These are phyloP conservation scores for fruit fly (Drosophila melanogaster) DNA, from an alignment of 1,140 invertebrate genomes.

Conservation along the genomic window DNA sequence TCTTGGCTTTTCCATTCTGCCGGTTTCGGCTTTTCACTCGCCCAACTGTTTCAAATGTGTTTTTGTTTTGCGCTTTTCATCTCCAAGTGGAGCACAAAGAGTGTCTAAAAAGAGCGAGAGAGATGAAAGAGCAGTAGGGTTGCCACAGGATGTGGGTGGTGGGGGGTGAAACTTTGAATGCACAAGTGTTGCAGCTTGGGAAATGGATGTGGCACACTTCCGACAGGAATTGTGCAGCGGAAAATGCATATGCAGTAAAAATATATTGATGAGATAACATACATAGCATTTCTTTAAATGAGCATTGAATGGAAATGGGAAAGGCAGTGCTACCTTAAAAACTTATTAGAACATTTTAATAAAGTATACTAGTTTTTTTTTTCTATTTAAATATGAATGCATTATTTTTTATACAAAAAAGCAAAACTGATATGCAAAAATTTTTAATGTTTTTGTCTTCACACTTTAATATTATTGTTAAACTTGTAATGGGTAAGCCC, in stretches of 20 bases:
- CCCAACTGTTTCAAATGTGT: conserved; percentile 63
- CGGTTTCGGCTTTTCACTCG: conserved; percentile 58
- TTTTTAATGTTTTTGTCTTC: neutral
- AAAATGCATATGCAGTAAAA: conserved; percentile 19
- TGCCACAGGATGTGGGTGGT: conserved; percentile 1
- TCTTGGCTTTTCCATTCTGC: conserved; percentile 29
- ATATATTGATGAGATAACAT: neutral
- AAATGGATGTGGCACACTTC: conserved; percentile 64
- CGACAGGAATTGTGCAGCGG: conserved; percentile 38
- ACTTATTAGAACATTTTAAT: no score
- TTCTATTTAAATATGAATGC: neutral
- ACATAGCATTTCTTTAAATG: neutral
- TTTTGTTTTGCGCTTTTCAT: conserved; percentile 62
- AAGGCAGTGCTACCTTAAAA: no score
- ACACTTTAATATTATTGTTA: neutral
- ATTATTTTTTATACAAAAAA: neutral
- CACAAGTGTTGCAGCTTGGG: conserved; percentile 41
- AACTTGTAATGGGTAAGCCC: neutral
- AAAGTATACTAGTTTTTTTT: neutral
- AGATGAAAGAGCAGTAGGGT: conserved; percentile 4
- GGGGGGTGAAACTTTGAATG: conserved; percentile 28
- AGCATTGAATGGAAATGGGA: neutral
- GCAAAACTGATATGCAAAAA: neutral
- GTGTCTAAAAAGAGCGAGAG: conserved; percentile 10
- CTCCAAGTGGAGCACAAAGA: conserved; percentile 50